These are phyloP conservation scores for Himalopsyche phryganea DNA, from an alignment of 1,140 invertebrate species.

Conservation along the genomic window DNA sequence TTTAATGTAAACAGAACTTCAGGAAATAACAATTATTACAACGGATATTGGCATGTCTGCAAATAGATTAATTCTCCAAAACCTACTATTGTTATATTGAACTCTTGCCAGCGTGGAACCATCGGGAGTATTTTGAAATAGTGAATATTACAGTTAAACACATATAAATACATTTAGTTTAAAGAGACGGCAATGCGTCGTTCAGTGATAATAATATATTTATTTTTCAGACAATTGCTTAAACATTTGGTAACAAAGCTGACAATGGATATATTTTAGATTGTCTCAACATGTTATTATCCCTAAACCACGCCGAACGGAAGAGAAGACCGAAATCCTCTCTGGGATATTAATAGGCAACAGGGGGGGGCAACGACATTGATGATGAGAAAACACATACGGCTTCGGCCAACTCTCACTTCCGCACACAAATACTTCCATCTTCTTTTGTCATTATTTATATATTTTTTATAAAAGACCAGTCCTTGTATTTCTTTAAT, in stretches of 20 bases:
- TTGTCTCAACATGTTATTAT: conserved; percentile 8
- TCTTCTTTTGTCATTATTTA: conserved; percentile 35
- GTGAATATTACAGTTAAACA: conserved; percentile 10
- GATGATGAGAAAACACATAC: conserved; percentile 29
- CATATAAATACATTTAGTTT: conserved; percentile 23
- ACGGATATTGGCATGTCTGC: no score
- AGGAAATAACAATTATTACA: no score
- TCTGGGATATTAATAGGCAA: not conserved
- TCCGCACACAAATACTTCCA: conserved; percentile 34
- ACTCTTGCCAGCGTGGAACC: no score
- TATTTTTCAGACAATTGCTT: not conserved
- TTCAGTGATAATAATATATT: conserved; percentile 22
- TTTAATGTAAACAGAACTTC: no score
- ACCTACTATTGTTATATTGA: no score
- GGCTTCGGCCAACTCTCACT: conserved; percentile 27
- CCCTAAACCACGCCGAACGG: conserved; percentile 3
- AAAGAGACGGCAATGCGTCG: conserved; percentile 9
- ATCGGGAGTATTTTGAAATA: not conserved
- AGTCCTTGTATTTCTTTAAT: conserved; percentile 33
- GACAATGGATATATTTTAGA: no score
- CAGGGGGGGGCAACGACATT: conserved; percentile 13
- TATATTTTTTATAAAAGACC: conserved; percentile 36
- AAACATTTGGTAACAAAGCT: no score
- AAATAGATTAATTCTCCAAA: no score
- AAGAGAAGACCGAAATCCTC: not conserved